Conservation (phyloP, 2,888 invertebrate genomes). For the Andrena bucephala region DNA sequence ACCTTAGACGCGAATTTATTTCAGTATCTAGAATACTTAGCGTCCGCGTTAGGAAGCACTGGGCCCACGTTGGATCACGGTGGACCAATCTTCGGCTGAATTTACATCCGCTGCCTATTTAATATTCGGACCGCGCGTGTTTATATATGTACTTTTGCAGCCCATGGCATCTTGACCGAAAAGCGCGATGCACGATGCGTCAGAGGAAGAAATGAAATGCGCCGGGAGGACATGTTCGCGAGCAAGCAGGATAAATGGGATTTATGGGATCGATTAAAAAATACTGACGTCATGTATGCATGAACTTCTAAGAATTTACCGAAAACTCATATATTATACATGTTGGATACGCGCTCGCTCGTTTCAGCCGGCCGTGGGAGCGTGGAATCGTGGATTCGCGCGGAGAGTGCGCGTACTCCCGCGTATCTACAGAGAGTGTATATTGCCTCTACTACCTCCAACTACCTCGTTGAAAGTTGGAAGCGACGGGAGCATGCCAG, state of each 20-base stretch:
- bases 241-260: not conserved
- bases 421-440: conserved; percentile 29
- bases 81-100: not conserved
- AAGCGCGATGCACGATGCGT: too few species aligned
- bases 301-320: conserved; percentile 15
- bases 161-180: not conserved
- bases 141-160: not conserved
- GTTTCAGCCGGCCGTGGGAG: not conserved
- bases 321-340: not conserved
- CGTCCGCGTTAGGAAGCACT: not conserved
- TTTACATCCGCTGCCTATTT: not conserved
- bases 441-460: conserved; percentile 13
- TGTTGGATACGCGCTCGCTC: not conserved
- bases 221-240: not conserved
- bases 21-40: conserved; percentile 2
- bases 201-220: not conserved
- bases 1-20: conserved; percentile 16
- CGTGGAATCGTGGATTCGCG: conserved; percentile 12
- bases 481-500: conserved; percentile 28
- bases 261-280: not conserved
- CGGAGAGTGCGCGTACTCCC: conserved; percentile 31
- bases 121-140: too few species aligned
- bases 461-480: conserved; percentile 30
- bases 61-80: not conserved
- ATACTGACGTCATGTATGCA: conserved; percentile 5